phyloP scores from a whole-genome alignment of 2,797 vertebrate genomes.

The Manis pentadactyla region DNA sequence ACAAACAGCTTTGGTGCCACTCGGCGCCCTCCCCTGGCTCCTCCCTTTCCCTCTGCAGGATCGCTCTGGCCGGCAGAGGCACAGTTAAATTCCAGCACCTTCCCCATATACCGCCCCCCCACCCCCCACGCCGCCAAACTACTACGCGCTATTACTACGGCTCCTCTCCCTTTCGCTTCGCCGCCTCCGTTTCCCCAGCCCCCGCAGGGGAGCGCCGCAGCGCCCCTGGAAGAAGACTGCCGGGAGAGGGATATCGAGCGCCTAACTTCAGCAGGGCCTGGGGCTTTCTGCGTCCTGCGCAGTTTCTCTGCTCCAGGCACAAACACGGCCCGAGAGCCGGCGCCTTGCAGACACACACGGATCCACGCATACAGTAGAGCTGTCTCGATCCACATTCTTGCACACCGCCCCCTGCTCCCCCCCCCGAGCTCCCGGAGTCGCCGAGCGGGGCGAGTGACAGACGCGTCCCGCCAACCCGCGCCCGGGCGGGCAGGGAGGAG shows the following conservation, averaged over 20 bases:
- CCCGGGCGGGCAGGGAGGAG: conserved; percentile 71
- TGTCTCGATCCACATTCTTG: conserved; percentile 69
- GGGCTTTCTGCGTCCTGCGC: conserved; percentile 63
- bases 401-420: conserved; percentile 59
- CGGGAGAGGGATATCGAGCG: not conserved
- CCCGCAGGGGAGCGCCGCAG: not conserved
- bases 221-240: not conserved
- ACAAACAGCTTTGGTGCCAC: conserved; percentile 18
- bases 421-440: conserved; percentile 51
- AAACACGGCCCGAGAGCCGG: conserved; percentile 43
- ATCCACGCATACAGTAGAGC: conserved; percentile 75
- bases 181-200: not conserved
- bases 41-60: conserved; percentile 55
- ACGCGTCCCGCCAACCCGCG: not conserved
- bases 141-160: conserved; percentile 60
- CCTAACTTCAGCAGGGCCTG: not conserved
- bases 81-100: conserved; percentile 80
- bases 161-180: not conserved
- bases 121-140: conserved; percentile 48
- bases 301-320: conserved; percentile 66
- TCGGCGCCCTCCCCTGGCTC: not conserved
- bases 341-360: not conserved
- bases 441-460: conserved; percentile 73
- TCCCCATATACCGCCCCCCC: conserved; percentile 64
- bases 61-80: conserved; percentile 66